Evolutionary conservation across 1,140 invertebrate genomes (phyloP).

Genomic region (Tribolium madens): DNA sequence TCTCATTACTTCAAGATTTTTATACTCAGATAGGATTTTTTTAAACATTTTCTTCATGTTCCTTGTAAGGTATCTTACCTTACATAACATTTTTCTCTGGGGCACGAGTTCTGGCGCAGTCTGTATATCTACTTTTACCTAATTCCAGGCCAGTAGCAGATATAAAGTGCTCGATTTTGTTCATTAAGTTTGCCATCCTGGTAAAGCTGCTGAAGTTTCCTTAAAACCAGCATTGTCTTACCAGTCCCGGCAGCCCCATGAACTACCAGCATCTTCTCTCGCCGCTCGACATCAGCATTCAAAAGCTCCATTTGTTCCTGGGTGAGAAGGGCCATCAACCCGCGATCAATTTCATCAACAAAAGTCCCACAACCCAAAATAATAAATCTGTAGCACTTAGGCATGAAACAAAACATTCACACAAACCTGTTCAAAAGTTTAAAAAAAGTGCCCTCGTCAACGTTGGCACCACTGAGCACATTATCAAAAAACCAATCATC

Average conservation of each 20-base stretch:
- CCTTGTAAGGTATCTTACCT: too few species aligned
- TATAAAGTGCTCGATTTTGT: constrained; percentile 62
- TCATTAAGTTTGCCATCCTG: constrained; percentile 59
- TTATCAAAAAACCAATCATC: constrained; percentile 60
- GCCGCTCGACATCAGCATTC: constrained; percentile 50
- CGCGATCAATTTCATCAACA: constrained; percentile 63
- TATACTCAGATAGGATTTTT: too few species aligned
- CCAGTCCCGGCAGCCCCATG: constrained; percentile 65
- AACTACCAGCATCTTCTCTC: constrained; percentile 59
- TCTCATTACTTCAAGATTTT: too few species aligned
- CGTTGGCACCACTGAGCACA: constrained; percentile 50
- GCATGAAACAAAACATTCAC: constrained; percentile 7
- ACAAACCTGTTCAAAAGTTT: constrained; percentile 57
- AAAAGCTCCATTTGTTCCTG: constrained; percentile 63
- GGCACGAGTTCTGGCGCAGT: too few species aligned
- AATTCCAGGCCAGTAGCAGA: constrained; percentile 66
- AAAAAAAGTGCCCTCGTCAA: constrained; percentile 51
- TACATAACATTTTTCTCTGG: too few species aligned
- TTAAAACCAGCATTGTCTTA: constrained; percentile 63
- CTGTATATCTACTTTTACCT: too few species aligned
- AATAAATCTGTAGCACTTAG: constrained; percentile 59
- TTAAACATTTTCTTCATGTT: too few species aligned
- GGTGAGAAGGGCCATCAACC: constrained; percentile 62
- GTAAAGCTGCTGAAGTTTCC: constrained; percentile 61
- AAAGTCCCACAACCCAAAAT: constrained; percentile 64